phyloP scores from a whole-genome alignment of 2,888 invertebrate species.

The Pegoplata infirma region DNA sequence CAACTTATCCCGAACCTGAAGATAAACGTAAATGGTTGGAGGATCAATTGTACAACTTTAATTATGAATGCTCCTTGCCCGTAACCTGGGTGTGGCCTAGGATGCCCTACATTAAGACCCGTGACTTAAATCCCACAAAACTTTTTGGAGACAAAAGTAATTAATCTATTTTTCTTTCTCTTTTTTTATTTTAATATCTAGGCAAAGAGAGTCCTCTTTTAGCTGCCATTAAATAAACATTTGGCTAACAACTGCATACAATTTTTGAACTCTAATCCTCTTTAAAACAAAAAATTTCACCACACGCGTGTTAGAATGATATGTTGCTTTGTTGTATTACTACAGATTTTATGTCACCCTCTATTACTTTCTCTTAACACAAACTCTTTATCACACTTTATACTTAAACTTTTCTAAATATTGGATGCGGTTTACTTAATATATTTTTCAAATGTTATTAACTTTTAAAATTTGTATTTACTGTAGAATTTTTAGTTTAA shows the following conservation, averaged over 20 bases:
- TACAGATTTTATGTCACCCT: constrained; percentile 1
- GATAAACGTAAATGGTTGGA: constrained; percentile 85
- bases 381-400: constrained; percentile 17
- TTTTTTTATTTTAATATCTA: constrained; percentile 62
- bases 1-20: constrained; percentile 90
- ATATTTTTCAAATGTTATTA: neutral
- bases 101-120: constrained; percentile 75
- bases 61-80: constrained; percentile 89
- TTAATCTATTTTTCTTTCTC: constrained; percentile 66
- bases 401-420: neutral
- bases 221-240: constrained; percentile 68
- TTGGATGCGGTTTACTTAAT: constrained; percentile 19
- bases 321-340: constrained; percentile 36
- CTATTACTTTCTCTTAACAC: constrained; percentile 17
- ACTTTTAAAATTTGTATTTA: neutral
- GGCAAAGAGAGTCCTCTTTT: constrained; percentile 73
- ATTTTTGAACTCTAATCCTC: constrained; percentile 36
- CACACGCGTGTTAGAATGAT: constrained; percentile 13
- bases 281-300: constrained; percentile 33
- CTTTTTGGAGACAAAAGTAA: constrained; percentile 73
- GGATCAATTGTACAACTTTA: constrained; percentile 86
- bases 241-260: constrained; percentile 61
- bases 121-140: constrained; percentile 74
- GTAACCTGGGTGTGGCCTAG: constrained; percentile 82
- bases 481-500: neutral